Percentiles rank a stretch among this genome's conserved stretches.
These are phyloP conservation scores for Coluber constrictor DNA, from an alignment of 2,797 vertebrate genomes.

Conservation along the genomic window DNA sequence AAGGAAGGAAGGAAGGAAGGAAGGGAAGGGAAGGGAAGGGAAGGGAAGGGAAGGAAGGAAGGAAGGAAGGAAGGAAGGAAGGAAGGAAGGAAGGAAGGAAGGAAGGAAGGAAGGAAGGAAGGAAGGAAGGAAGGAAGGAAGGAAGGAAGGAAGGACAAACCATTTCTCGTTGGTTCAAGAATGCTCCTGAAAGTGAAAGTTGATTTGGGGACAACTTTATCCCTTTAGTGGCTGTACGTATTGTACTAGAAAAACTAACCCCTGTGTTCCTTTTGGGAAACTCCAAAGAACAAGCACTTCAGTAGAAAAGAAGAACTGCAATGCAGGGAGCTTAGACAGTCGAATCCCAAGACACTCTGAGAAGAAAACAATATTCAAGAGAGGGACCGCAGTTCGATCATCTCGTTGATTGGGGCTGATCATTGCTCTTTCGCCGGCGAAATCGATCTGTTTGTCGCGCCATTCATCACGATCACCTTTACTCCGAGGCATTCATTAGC, in stretches of 20 bases:
- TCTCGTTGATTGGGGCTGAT: not conserved
- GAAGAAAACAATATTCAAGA: not conserved
- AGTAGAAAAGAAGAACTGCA: not conserved
- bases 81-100: not conserved
- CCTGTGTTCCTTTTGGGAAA: not conserved
- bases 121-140: not conserved
- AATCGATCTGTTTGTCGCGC: constrained; percentile 52
- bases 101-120: not conserved
- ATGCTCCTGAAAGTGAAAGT: not conserved
- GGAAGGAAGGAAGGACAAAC: not conserved
- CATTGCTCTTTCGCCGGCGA: constrained; percentile 54
- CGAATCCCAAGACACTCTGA: not conserved
- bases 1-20: too few species aligned
- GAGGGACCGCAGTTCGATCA: constrained; percentile 7
- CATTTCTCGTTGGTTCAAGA: not conserved
- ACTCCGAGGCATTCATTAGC: constrained; percentile 55
- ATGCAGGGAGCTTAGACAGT: not conserved
- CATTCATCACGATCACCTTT: constrained; percentile 60
- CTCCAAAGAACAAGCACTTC: not conserved
- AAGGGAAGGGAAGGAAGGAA: too few species aligned
- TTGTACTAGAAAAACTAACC: not conserved
- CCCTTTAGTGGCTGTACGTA: not conserved
- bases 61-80: too few species aligned
- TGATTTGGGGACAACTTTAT: not conserved
- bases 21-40: too few species aligned